Conservation (phyloP, 2,797 vertebrate genomes). For the Paratrypauchen microcephalus region DNA sequence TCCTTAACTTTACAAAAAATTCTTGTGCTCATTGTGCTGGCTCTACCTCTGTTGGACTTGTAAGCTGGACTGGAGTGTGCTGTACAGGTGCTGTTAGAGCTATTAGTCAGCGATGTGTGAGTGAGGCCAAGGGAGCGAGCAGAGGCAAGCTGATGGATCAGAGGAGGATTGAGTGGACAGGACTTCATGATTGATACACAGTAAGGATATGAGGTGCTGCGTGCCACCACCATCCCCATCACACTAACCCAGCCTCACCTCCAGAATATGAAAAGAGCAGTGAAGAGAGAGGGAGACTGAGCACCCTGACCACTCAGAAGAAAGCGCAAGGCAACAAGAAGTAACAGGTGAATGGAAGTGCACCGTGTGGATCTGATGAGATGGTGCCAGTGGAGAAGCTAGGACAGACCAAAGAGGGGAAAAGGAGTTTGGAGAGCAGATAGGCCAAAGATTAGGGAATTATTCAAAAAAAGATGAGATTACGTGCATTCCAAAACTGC, state of each 20-base stretch:
- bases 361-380: slow-evolving; percentile 38
- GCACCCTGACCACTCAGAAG: slow-evolving; percentile 21
- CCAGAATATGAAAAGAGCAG: slow-evolving; percentile 54
- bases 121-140: slow-evolving; percentile 53
- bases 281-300: slow-evolving; percentile 21
- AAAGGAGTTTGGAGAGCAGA: slow-evolving; percentile 67
- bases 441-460: slow-evolving; percentile 87
- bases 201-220: slow-evolving; percentile 90
- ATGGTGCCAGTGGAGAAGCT: slow-evolving; percentile 73
- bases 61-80: slow-evolving; percentile 83
- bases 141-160: slow-evolving; percentile 91
- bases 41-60: slow-evolving; percentile 28
- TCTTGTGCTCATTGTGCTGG: slow-evolving; percentile 18
- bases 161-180: slow-evolving; percentile 99
- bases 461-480: slow-evolving; percentile 94
- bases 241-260: slow-evolving; percentile 43
- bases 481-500: slow-evolving; percentile 88
- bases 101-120: slow-evolving; percentile 85
- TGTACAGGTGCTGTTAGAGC: slow-evolving; percentile 76
- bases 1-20: slow-evolving; percentile 1
- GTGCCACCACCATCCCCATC: slow-evolving; percentile 47
- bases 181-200: slow-evolving; percentile 97
- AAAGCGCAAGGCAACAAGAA: slow-evolving; percentile 68
- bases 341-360: slow-evolving; percentile 77
- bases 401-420: slow-evolving; percentile 62